Conservation (phyloP, 2,113 vertebrate genomes). For the Alaudala cheleensis region DNA sequence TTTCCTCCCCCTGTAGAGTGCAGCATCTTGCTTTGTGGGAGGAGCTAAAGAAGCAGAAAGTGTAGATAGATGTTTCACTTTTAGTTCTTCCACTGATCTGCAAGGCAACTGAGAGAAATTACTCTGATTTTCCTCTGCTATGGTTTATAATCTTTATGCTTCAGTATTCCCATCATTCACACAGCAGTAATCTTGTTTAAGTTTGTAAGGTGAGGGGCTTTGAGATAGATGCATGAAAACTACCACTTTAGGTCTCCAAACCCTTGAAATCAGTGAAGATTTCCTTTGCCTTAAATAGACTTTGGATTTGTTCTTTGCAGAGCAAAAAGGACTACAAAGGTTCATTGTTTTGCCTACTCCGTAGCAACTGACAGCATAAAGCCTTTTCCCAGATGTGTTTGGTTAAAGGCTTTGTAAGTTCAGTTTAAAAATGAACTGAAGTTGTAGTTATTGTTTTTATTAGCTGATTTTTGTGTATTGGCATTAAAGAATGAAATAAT, state of each 20-base stretch:
- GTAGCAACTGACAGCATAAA: conserved; percentile 27
- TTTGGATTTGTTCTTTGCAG: not conserved
- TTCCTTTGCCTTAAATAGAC: conserved; percentile 41
- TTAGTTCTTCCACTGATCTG: not conserved
- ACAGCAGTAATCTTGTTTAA: not conserved
- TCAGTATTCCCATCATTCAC: not conserved
- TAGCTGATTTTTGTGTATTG: not conserved
- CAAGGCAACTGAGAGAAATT: not conserved
- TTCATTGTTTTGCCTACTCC: conserved; percentile 34
- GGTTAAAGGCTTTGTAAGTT: conserved; percentile 17
- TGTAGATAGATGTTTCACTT: not conserved
- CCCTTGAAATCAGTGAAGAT: not conserved
- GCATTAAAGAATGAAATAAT: not conserved
- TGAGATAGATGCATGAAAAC: not conserved
- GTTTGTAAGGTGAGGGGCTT: not conserved
- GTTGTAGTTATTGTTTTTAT: not conserved
- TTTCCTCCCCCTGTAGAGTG: not conserved
- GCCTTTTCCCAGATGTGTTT: conserved; percentile 46
- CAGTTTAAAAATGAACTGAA: not conserved
- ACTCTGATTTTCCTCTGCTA: not conserved
- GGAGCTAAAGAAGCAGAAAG: not conserved
- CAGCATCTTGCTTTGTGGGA: not conserved
- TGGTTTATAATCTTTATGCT: not conserved
- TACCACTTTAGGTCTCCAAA: not conserved
- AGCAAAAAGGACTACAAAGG: not conserved